Conservation (phyloP, 1,140 invertebrate genomes). For the Anoplophora glabripennis region DNA sequence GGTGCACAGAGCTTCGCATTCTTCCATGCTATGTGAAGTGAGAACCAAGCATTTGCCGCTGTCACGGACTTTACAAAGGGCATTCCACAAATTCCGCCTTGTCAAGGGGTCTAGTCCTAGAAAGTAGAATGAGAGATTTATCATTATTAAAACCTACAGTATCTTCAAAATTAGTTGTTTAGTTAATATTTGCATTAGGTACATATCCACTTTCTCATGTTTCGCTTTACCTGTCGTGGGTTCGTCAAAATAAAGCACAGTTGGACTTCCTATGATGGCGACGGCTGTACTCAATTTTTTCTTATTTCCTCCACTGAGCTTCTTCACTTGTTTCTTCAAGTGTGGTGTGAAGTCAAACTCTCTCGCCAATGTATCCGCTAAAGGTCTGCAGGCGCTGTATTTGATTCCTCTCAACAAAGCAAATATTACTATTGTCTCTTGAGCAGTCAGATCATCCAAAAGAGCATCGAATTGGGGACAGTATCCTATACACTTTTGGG, state of each 20-base stretch:
- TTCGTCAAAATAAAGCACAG: conserved; percentile 86
- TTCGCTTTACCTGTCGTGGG: conserved; percentile 64
- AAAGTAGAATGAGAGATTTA: not conserved
- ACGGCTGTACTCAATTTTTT: conserved; percentile 92
- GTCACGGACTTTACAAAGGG: conserved; percentile 59
- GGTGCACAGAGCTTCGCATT: conserved; percentile 83
- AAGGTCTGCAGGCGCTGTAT: conserved; percentile 45
- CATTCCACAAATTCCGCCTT: conserved; percentile 73
- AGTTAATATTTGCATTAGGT: not conserved
- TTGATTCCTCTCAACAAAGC: conserved; percentile 70
- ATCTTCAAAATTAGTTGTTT: too few relatives aligned
- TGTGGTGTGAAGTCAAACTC: conserved; percentile 54
- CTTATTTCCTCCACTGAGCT: conserved; percentile 91
- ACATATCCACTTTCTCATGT: conserved; percentile 1
- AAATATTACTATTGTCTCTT: conserved; percentile 74
- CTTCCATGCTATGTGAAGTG: conserved; percentile 81
- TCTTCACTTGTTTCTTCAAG: conserved; percentile 56
- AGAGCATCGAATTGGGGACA: conserved; percentile 85
- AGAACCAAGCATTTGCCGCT: conserved; percentile 69
- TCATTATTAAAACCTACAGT: too few relatives aligned
- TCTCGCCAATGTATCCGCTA: conserved; percentile 47
- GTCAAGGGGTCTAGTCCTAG: conserved; percentile 79
- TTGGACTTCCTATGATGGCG: conserved; percentile 85
- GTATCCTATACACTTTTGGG: conserved; percentile 68
- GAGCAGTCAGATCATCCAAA: conserved; percentile 74